Base-by-base conservation (phyloP, 2,113 vertebrate species). In the Poeciliopsis turrubarensis region DNA sequence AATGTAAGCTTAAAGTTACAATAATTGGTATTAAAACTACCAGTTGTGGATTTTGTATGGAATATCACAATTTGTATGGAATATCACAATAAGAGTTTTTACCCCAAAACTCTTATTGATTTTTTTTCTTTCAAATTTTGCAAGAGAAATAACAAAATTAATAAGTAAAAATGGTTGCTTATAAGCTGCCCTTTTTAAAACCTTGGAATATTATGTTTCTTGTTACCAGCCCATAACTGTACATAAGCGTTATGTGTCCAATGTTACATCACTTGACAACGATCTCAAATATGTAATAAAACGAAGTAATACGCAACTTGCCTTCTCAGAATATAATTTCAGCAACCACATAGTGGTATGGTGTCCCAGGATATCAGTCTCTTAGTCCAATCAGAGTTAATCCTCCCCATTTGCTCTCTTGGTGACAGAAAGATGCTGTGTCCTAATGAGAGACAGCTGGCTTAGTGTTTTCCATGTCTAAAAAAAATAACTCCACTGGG, bases 371-470 rank as follows among this genome's bases (percentile, higher is more conserved):
- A 89, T 61, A 75, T 88, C 82, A 61, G 86, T 84, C 87, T 94
- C 92, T 93, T 92, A 89, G 90, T 87, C 91, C 87, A 92, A 94
- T 95, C 94, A 92, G 80, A 90, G 91, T 88, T 93, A 92, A 94
- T 94, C 92, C 91, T 91, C 89, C 90, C 89, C 83, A 87, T 91
- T 57, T 92, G 92, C 82, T 91, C 87, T 93, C 94, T 89, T 83
- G 89, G 92, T 94, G 93, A 94, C 91, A 85, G 81, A 80, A 92
- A 91, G 91, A 95, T 92, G 92, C 90, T 93, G 90, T 87, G 84
- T 80, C 72, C 87, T 95, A 95, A 95, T 94, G 93, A 94, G 92
- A 95, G 92, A 92, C 94, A 94, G 92, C 92, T 94, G 92, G 91
- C 86, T 88, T 76, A 76, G 73, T 85, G 60, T 86, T 83, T 81